A percentile compares a stretch with the other conserved stretches of the same genome.
These are phyloP conservation scores for Halotydeus destructor DNA, from an alignment of 1,140 invertebrate genomes.

Conservation along the genomic window DNA sequence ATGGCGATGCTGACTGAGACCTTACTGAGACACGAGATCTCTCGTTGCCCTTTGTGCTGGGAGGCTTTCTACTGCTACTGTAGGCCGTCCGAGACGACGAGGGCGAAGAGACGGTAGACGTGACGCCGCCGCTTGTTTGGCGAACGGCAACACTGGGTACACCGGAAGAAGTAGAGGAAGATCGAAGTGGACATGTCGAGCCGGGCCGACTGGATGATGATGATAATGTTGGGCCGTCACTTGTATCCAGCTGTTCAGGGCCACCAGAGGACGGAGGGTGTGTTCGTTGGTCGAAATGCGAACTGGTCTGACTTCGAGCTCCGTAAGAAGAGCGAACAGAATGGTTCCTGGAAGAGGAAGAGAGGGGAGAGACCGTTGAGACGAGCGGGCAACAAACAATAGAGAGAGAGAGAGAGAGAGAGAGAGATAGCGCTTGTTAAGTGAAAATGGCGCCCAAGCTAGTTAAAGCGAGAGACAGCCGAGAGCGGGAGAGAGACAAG, in stretches of 20 bases:
- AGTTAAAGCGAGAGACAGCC: neutral
- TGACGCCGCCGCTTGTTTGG: constrained; percentile 1
- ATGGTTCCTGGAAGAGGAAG: neutral
- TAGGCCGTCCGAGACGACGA: neutral
- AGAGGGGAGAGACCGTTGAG: neutral
- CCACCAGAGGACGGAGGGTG: neutral
- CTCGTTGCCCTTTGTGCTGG: too few relatives aligned
- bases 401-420: too few relatives aligned
- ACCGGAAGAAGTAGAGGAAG: too few relatives aligned
- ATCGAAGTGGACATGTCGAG: too few relatives aligned
- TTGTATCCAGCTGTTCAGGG: neutral
- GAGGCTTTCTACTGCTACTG: neutral
- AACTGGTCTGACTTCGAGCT: neutral
- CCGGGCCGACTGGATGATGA: neutral
- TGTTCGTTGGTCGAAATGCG: neutral
- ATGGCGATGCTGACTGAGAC: constrained; percentile 15
- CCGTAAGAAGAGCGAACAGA: neutral
- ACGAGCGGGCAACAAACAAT: too few relatives aligned
- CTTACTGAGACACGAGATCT: neutral
- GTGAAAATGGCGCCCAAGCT: neutral
- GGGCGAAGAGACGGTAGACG: neutral
- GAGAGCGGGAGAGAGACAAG: neutral
- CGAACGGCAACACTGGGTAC: too few relatives aligned
- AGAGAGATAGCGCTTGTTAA: too few relatives aligned
- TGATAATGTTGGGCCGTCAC: neutral